phyloP scores from a whole-genome alignment of 2,888 invertebrate genomes.

The Erebia aethiops region DNA sequence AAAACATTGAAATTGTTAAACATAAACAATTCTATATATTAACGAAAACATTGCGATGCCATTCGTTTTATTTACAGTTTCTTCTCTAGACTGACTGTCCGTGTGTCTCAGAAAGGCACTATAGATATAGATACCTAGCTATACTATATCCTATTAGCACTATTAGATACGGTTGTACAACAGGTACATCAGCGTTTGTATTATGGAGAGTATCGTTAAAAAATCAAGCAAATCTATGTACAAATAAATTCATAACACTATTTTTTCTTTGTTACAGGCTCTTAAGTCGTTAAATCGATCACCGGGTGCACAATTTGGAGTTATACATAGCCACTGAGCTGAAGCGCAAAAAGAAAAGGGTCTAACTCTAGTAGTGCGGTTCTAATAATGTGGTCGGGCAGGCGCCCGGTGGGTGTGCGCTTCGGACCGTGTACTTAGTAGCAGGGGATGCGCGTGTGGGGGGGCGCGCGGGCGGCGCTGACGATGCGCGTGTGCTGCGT shows the following conservation, averaged over 20 bases:
- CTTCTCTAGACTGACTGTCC: no score
- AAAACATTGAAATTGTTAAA: no score
- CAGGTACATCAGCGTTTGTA: no score
- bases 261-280: constrained; percentile 53
- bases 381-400: constrained; percentile 76
- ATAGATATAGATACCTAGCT: no score
- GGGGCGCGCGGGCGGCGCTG: constrained; percentile 63
- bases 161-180: no score
- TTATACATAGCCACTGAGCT: constrained; percentile 42
- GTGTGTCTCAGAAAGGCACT: no score
- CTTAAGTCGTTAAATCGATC: constrained; percentile 26
- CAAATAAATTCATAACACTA: neutral
- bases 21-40: no score
- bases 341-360: constrained; percentile 47
- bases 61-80: no score
- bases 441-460: constrained; percentile 67
- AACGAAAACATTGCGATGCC: no score
- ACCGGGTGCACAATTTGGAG: neutral
- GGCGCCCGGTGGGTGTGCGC: constrained; percentile 65
- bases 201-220: no score
- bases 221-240: no score
- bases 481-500: constrained; percentile 76
- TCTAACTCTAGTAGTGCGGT: constrained; percentile 29
- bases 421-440: constrained; percentile 72
- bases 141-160: no score